These are phyloP conservation scores for Plagodis dolabraria DNA, from an alignment of 2,888 invertebrate species.

Conservation along the genomic window DNA sequence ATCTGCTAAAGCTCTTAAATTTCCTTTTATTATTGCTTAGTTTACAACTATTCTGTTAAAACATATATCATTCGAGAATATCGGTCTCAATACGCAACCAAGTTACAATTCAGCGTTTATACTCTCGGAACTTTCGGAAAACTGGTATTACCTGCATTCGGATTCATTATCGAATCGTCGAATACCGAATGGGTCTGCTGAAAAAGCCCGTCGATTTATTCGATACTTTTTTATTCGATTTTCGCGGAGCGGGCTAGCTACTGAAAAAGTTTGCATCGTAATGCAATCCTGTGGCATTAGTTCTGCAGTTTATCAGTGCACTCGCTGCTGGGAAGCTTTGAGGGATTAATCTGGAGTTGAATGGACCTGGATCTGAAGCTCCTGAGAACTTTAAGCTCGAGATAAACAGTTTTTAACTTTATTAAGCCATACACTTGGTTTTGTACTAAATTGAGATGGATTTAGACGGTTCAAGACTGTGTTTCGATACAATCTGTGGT, in stretches of 20 bases:
- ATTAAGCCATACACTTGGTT: background rate
- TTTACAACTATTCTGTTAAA: conserved; percentile 34
- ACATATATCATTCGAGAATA: conserved; percentile 44
- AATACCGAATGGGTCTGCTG: conserved; percentile 62
- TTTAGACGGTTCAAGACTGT: too few species aligned
- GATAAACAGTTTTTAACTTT: background rate
- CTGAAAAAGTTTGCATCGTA: conserved; percentile 83
- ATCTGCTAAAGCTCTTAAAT: background rate
- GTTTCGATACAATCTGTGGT: too few species aligned
- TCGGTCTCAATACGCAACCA: conserved; percentile 45
- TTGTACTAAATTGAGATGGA: background rate
- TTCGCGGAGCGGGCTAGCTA: conserved; percentile 65
- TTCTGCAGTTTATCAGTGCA: conserved; percentile 77
- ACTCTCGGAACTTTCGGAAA: conserved; percentile 43
- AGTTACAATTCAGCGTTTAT: conserved; percentile 43
- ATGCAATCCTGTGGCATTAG: conserved; percentile 81
- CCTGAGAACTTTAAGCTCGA: conserved; percentile 47
- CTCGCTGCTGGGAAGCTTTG: conserved; percentile 75
- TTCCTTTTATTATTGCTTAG: conserved; percentile 4
- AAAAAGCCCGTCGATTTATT: conserved; percentile 73
- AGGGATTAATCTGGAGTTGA: conserved; percentile 77
- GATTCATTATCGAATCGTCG: conserved; percentile 72
- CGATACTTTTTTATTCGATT: conserved; percentile 73
- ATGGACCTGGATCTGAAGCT: conserved; percentile 55
- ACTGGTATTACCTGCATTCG: conserved; percentile 62